phyloP scores from a whole-genome alignment of 2,797 vertebrate genomes.

The Darevskia nairensis region DNA sequence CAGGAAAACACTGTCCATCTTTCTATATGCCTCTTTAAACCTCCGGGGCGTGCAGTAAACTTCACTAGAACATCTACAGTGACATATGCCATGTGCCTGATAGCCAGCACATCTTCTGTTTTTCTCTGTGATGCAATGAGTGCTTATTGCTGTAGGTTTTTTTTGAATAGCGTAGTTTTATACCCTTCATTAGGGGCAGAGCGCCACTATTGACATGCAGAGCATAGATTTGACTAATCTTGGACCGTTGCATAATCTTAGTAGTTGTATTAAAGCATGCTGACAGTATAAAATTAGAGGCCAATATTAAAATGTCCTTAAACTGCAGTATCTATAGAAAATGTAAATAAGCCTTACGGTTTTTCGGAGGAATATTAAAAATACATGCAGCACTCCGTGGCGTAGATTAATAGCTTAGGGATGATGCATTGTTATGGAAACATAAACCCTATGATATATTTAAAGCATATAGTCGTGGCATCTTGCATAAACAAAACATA shows the following conservation, averaged over 20 bases:
- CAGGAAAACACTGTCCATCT: slow-evolving; percentile 56
- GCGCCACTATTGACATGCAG: slow-evolving; percentile 46
- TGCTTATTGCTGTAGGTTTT: slow-evolving; percentile 24
- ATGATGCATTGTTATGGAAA: slow-evolving; percentile 61
- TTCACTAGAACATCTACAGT: slow-evolving; percentile 38
- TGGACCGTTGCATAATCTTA: slow-evolving; percentile 60
- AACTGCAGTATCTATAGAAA: slow-evolving; percentile 62
- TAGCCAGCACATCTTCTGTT: slow-evolving; percentile 54
- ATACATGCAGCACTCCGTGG: slow-evolving; percentile 68
- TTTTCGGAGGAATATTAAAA: slow-evolving; percentile 77
- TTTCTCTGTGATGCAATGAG: slow-evolving; percentile 53
- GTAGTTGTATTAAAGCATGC: slow-evolving; percentile 66
- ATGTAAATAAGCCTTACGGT: slow-evolving; percentile 73
- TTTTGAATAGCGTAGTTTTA: slow-evolving; percentile 56
- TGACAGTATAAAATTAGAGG: slow-evolving; percentile 63
- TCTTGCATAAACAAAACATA: slow-evolving; percentile 70
- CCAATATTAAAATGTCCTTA: slow-evolving; percentile 72
- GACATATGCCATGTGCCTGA: slow-evolving; percentile 12
- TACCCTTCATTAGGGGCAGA: slow-evolving; percentile 60
- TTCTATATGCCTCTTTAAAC: slow-evolving; percentile 41
- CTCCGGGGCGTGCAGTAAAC: slow-evolving; percentile 34
- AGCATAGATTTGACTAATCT: slow-evolving; percentile 64
- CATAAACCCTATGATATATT: slow-evolving; percentile 69
- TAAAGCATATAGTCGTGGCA: slow-evolving; percentile 59
- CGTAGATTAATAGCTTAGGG: slow-evolving; percentile 73